These are phyloP conservation scores for Leptinotarsa tumamoca DNA, from an alignment of 2,888 invertebrate genomes.

Conservation along the genomic window DNA sequence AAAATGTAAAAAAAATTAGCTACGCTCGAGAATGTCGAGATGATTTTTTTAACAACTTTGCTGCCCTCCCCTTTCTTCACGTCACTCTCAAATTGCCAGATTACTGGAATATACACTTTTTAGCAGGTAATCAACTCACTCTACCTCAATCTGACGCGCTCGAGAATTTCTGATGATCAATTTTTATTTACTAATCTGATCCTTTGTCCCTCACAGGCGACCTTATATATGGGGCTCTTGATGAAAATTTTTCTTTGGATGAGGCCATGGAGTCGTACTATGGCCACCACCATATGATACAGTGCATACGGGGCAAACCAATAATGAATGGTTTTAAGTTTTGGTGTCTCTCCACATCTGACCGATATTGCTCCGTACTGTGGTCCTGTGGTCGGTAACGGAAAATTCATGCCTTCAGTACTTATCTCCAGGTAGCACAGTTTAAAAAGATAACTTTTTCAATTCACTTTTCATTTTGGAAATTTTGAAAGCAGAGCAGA, in stretches of 20 bases:
- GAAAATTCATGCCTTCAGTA: conserved; percentile 31
- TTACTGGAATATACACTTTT: too few relatives aligned
- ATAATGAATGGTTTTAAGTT: conserved; percentile 28
- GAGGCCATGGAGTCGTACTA: too few relatives aligned
- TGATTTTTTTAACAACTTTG: too few relatives aligned
- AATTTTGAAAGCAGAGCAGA: conserved; percentile 1
- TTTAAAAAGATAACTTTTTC: not conserved
- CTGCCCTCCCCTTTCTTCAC: too few relatives aligned
- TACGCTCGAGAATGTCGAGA: not conserved
- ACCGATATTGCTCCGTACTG: conserved; percentile 28
- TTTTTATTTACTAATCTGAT: too few relatives aligned
- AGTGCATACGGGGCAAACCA: conserved; percentile 1
- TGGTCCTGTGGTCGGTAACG: conserved; percentile 12
- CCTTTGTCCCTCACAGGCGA: too few relatives aligned
- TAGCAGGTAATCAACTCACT: too few relatives aligned
- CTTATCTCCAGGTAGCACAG: not conserved
- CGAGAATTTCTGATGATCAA: too few relatives aligned
- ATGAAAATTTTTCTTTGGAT: too few relatives aligned
- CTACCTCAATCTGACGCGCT: too few relatives aligned
- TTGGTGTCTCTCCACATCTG: conserved; percentile 37
- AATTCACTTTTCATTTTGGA: conserved; percentile 1
- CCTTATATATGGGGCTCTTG: not conserved
- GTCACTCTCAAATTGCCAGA: too few relatives aligned
- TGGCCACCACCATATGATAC: too few relatives aligned
- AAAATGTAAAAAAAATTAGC: not conserved